These are phyloP conservation scores for Campoplex capitator DNA, from an alignment of 2,888 invertebrate genomes.

Conservation along the genomic window DNA sequence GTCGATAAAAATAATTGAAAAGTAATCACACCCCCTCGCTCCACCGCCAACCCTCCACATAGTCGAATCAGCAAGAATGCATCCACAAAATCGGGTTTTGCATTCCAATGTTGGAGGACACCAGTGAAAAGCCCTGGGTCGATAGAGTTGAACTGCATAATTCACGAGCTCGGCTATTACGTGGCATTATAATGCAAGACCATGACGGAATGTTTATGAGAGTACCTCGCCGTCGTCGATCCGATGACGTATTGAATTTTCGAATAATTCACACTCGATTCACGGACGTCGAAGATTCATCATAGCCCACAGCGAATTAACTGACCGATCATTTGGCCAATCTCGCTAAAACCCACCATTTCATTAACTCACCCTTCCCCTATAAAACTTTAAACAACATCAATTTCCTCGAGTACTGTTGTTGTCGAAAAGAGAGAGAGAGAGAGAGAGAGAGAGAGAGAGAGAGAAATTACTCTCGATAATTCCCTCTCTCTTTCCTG, in stretches of 20 bases:
- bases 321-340: slow-evolving; percentile 16
- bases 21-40: background rate
- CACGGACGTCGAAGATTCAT: slow-evolving; percentile 1
- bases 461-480: background rate
- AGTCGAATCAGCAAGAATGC: slow-evolving; percentile 23
- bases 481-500: background rate
- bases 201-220: slow-evolving; percentile 54
- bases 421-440: background rate
- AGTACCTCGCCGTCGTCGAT: slow-evolving; percentile 2
- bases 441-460: background rate
- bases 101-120: slow-evolving; percentile 43
- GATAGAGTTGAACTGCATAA: slow-evolving; percentile 60
- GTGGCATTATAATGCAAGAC: slow-evolving; percentile 49
- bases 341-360: slow-evolving; percentile 30
- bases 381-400: slow-evolving; percentile 15
- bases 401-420: background rate
- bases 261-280: slow-evolving; percentile 21
- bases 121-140: slow-evolving; percentile 33
- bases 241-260: slow-evolving; percentile 50
- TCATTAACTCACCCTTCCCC: background rate
- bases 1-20: slow-evolving; percentile 6
- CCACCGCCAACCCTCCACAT: background rate
- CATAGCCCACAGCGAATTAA: background rate
- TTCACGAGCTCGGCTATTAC: slow-evolving; percentile 56
- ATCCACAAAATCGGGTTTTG: slow-evolving; percentile 45